These are phyloP conservation scores for Rhopalosiphum maidis DNA, from an alignment of 1,140 invertebrate genomes.

Conservation along the genomic window DNA sequence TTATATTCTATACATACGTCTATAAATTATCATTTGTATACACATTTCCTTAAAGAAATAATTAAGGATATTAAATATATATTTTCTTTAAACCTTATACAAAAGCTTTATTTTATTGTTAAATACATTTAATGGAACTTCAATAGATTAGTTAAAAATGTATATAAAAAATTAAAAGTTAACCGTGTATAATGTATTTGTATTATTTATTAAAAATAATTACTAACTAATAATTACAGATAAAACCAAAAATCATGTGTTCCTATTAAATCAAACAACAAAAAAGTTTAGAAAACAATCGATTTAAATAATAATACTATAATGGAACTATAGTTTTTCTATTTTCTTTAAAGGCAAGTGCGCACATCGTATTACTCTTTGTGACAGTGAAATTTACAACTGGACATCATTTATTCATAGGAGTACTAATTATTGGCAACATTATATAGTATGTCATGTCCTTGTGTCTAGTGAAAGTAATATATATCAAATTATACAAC, in stretches of 20 bases:
- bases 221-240: not conserved
- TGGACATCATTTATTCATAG: slow-evolving; percentile 44
- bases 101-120: not conserved
- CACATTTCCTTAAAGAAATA: not conserved
- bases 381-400: slow-evolving; percentile 27
- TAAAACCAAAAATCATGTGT: not conserved
- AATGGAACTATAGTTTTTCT: not conserved
- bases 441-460: not conserved
- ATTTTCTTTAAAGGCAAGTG: not conserved
- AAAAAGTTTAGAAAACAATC: not conserved
- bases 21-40: not conserved
- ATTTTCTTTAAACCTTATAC: not conserved
- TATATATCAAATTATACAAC: slow-evolving; percentile 38
- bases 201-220: not conserved
- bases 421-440: slow-evolving; percentile 39
- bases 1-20: not conserved
- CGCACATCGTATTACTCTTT: not conserved
- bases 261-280: not conserved
- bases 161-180: not conserved
- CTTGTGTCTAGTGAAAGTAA: slow-evolving; percentile 43
- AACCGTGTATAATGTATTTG: not conserved
- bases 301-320: not conserved
- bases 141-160: not conserved
- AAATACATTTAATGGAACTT: not conserved
- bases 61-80: not conserved